Conservation (phyloP, 2,888 invertebrate genomes). For the Galerucella calmariensis region DNA sequence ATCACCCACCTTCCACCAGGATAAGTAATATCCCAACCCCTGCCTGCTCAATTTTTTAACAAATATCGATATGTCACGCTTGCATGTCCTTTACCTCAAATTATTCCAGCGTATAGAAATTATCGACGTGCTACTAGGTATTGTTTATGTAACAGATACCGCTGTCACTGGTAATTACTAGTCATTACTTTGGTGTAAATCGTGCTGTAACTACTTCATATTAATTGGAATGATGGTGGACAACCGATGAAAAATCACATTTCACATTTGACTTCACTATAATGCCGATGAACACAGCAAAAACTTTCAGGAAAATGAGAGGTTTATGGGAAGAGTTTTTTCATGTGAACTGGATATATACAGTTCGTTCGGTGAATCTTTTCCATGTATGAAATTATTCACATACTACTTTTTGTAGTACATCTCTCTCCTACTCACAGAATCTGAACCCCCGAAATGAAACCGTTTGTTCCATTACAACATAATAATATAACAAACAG, state of each 20-base stretch:
- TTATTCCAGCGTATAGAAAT: background rate
- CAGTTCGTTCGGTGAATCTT: too few relatives aligned
- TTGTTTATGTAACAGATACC: background rate
- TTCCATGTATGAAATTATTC: too few relatives aligned
- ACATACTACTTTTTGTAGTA: too few relatives aligned
- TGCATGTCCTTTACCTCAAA: background rate
- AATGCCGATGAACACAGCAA: constrained; percentile 6
- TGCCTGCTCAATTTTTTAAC: too few relatives aligned
- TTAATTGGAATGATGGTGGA: background rate
- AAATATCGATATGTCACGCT: background rate
- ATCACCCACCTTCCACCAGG: too few relatives aligned
- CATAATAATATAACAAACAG: too few relatives aligned
- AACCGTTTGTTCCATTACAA: too few relatives aligned
- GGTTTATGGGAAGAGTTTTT: background rate
- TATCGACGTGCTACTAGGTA: background rate
- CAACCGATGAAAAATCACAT: background rate
- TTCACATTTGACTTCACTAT: background rate
- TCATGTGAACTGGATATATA: too few relatives aligned
- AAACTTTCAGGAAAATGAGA: background rate
- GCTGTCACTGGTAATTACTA: background rate
- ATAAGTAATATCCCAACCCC: too few relatives aligned
- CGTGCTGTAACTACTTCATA: constrained; percentile 3
- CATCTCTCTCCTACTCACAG: too few relatives aligned
- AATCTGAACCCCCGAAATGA: too few relatives aligned
- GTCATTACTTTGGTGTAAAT: constrained; percentile 2